phyloP scores from a whole-genome alignment of 2,797 vertebrate genomes.

The Squalus acanthias region DNA sequence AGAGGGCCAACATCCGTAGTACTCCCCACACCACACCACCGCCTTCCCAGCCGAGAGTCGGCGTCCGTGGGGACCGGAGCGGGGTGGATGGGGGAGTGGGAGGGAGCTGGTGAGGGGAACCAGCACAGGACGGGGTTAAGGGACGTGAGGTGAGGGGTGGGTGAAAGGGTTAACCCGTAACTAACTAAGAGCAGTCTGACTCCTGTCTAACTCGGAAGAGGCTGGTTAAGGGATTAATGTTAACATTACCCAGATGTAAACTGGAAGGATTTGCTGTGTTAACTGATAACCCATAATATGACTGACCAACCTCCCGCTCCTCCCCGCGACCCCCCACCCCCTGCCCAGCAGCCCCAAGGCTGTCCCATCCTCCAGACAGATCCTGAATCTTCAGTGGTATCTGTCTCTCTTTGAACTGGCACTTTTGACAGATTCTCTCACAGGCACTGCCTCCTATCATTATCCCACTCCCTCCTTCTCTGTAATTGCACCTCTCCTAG shows the following conservation, averaged over 20 bases:
- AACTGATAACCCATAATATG: conserved; percentile 41
- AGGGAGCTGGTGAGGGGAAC: conserved; percentile 41
- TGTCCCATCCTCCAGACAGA: too few species aligned
- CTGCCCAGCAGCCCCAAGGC: too few species aligned
- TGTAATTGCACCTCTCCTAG: too few species aligned
- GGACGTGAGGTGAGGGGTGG: too few species aligned
- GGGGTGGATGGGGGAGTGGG: background rate
- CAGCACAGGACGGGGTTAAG: background rate
- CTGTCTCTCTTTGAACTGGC: too few species aligned
- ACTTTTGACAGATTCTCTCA: too few species aligned
- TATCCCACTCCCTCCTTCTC: too few species aligned
- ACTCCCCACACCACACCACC: conserved; percentile 41
- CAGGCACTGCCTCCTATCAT: too few species aligned
- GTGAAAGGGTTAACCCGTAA: too few species aligned
- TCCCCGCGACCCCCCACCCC: too few species aligned
- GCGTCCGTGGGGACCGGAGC: conserved; percentile 48
- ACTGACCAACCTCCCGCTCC: conserved; percentile 38
- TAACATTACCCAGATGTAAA: conserved; percentile 39
- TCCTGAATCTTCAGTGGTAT: too few species aligned
- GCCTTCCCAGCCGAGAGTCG: conserved; percentile 38
- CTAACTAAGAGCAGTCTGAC: conserved; percentile 21
- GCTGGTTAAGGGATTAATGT: conserved; percentile 32
- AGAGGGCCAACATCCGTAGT: conserved; percentile 49
- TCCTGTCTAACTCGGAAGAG: conserved; percentile 40
- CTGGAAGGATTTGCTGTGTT: conserved; percentile 43